Conservation (phyloP, 1,140 invertebrate genomes). For the Drosophila trapezifrons region DNA sequence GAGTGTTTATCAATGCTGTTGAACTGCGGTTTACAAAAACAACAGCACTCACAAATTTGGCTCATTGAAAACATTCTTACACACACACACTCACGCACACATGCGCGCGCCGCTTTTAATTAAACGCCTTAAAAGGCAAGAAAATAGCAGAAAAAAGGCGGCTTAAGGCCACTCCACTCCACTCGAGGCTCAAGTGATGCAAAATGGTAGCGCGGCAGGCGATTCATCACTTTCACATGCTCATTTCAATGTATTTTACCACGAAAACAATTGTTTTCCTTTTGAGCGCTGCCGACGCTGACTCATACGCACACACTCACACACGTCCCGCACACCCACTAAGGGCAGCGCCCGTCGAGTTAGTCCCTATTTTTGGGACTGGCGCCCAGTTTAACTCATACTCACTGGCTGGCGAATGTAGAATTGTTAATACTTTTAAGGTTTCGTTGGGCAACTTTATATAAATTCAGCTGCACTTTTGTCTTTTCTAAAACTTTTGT, state of each 20-base stretch:
- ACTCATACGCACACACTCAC: constrained; percentile 45
- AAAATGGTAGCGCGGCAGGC: constrained; percentile 17
- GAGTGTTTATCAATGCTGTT: constrained; percentile 57
- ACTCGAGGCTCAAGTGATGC: constrained; percentile 8
- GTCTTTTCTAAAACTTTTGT: constrained; percentile 36
- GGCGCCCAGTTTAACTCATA: constrained; percentile 11
- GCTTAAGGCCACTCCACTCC: constrained; percentile 13
- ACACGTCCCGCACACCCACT: constrained; percentile 3
- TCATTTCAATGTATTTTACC: not conserved
- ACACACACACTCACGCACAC: constrained; percentile 8
- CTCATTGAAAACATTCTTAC: constrained; percentile 56
- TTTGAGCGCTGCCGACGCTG: constrained; percentile 44
- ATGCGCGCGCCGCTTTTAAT: constrained; percentile 22
- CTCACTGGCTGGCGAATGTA: constrained; percentile 48
- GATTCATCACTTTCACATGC: constrained; percentile 13
- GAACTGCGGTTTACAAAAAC: constrained; percentile 53
- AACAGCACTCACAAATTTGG: constrained; percentile 26
- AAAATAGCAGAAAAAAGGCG: constrained; percentile 40
- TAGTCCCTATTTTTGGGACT: not conserved
- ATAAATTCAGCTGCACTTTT: constrained; percentile 22
- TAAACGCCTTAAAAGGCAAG: constrained; percentile 50
- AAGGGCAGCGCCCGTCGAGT: constrained; percentile 16
- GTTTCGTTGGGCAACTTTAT: constrained; percentile 19
- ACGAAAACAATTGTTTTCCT: constrained; percentile 28
- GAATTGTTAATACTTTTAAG: constrained; percentile 37